These are phyloP conservation scores for Lochmaea capreae DNA, from an alignment of 2,888 invertebrate species.

Conservation along the genomic window DNA sequence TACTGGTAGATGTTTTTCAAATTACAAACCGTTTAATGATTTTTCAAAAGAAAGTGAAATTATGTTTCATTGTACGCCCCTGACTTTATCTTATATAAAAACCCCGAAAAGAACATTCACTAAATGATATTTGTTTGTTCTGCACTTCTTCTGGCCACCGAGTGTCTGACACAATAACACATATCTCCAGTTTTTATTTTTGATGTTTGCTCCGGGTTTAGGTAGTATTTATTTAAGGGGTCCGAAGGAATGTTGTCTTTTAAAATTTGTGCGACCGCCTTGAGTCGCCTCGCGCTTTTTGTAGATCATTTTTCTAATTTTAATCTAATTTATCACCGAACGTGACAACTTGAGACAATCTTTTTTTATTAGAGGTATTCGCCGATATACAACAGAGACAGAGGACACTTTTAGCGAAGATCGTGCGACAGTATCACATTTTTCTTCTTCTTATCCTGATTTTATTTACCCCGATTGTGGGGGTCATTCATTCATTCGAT, in stretches of 20 bases:
- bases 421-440: background rate
- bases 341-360: conserved; percentile 41
- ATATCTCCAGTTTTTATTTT: conserved; percentile 53
- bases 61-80: conserved; percentile 27
- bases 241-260: conserved; percentile 55
- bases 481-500: no score
- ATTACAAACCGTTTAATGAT: no score
- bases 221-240: conserved; percentile 55
- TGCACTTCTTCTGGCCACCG: conserved; percentile 57
- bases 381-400: background rate
- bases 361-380: conserved; percentile 20
- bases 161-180: conserved; percentile 59
- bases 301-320: conserved; percentile 48
- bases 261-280: conserved; percentile 55
- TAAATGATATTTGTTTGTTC: conserved; percentile 57
- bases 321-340: conserved; percentile 49
- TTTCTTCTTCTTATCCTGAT: background rate
- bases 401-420: background rate
- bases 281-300: conserved; percentile 47
- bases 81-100: conserved; percentile 25
- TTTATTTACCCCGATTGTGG: no score
- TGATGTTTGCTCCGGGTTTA: conserved; percentile 43
- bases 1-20: no score
- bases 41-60: background rate
- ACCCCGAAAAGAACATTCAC: conserved; percentile 50